phyloP scores from a whole-genome alignment of 2,113 vertebrate species.

The Gobiocypris rarus region DNA sequence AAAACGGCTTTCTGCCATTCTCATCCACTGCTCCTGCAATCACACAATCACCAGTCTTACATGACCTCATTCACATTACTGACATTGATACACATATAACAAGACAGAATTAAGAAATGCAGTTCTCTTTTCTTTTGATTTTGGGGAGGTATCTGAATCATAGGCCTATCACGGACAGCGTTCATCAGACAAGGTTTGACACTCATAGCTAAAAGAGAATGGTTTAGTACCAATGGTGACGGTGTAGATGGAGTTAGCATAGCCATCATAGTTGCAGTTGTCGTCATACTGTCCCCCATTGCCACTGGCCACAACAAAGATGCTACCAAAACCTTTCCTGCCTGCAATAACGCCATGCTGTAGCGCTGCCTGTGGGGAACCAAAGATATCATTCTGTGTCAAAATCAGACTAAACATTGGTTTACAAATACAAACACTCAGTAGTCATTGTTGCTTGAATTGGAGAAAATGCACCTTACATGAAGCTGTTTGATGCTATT shows the following conservation, averaged over 20 bases:
- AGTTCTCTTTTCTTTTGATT: neutral
- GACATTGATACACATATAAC: too few species aligned
- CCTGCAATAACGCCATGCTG: conserved; percentile 95
- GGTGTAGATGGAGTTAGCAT: conserved; percentile 98
- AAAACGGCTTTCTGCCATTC: conserved; percentile 90
- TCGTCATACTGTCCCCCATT: conserved; percentile 92
- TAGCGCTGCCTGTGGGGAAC: conserved; percentile 80
- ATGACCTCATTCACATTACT: too few species aligned
- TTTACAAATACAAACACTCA: too few species aligned
- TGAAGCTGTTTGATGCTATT: neutral
- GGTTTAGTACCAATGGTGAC: conserved; percentile 86
- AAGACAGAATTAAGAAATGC: neutral
- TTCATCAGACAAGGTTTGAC: neutral
- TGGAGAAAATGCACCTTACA: neutral
- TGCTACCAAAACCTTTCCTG: conserved; percentile 91
- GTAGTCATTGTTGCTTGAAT: too few species aligned
- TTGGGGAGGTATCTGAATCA: neutral
- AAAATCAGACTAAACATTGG: neutral
- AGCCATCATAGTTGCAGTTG: conserved; percentile 98
- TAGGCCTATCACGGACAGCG: too few species aligned
- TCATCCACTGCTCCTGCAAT: conserved; percentile 90
- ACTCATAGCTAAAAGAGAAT: too few species aligned
- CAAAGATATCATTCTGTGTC: too few species aligned
- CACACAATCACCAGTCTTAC: neutral
- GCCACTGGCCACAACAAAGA: conserved; percentile 97